Evolutionary conservation across 2,888 invertebrate species (phyloP).

Genomic region (Athetis lepigone): DNA sequence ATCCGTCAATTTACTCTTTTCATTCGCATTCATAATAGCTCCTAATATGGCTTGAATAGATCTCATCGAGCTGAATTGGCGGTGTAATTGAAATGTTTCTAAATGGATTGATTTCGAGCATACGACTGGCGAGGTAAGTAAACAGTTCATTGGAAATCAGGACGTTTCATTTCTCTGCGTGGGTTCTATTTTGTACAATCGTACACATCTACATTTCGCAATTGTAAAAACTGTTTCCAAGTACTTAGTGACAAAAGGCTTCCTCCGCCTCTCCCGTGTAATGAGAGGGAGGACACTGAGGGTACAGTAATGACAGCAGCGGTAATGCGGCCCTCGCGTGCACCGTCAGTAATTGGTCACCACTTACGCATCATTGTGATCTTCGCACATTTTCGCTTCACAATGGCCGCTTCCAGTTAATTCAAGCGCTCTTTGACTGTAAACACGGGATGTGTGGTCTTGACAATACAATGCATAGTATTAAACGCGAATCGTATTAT

Average conservation of each 20-base stretch:
- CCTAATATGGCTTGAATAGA: constrained; percentile 1
- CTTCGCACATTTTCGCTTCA: constrained; percentile 22
- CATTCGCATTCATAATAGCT: constrained; percentile 14
- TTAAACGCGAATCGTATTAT: no score
- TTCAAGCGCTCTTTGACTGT: neutral
- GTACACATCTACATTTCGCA: neutral
- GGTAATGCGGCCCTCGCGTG: constrained; percentile 36
- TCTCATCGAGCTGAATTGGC: constrained; percentile 15
- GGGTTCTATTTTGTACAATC: no score
- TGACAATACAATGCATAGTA: neutral
- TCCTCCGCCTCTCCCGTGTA: constrained; percentile 2
- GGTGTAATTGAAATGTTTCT: constrained; percentile 11
- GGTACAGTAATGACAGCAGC: constrained; percentile 8
- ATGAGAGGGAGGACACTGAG: constrained; percentile 13
- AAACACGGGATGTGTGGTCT: neutral
- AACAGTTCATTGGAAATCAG: constrained; percentile 17
- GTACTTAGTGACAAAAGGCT: constrained; percentile 20
- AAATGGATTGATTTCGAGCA: constrained; percentile 16
- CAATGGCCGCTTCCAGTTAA: neutral
- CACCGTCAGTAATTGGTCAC: constrained; percentile 35
- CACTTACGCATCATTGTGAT: constrained; percentile 36
- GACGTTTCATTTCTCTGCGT: constrained; percentile 1
- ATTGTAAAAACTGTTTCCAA: neutral
- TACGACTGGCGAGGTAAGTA: constrained; percentile 3
- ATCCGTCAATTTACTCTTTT: constrained; percentile 18